Conservation (phyloP, 1,140 invertebrate species). For the Metaphire vulgaris region DNA sequence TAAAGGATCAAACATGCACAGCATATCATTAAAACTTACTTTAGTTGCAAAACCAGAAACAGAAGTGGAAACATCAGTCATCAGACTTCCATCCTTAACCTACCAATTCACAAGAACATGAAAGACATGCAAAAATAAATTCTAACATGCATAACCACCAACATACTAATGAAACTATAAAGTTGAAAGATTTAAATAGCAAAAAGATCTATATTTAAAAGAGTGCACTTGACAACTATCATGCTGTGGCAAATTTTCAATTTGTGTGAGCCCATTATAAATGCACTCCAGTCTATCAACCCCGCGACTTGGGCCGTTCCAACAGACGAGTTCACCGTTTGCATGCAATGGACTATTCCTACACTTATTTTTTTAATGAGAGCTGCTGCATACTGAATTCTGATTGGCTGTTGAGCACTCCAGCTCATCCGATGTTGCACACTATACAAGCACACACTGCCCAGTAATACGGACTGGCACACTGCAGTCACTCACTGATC, state of each 20-base stretch:
- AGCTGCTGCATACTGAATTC: too few relatives aligned
- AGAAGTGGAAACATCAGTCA: conserved; percentile 21
- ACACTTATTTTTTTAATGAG: too few relatives aligned
- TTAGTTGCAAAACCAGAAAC: conserved; percentile 19
- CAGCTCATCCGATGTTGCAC: too few relatives aligned
- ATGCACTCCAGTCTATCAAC: neutral
- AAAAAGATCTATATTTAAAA: neutral
- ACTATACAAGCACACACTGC: too few relatives aligned
- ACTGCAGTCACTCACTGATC: too few relatives aligned
- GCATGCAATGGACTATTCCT: too few relatives aligned
- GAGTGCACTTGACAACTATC: neutral
- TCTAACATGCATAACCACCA: neutral
- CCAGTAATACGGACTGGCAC: too few relatives aligned
- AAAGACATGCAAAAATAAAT: neutral
- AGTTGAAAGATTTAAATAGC: neutral
- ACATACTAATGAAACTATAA: neutral
- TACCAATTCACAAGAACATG: neutral
- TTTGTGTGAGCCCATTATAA: too few relatives aligned
- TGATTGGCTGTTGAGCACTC: too few relatives aligned
- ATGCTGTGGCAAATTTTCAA: too few relatives aligned
- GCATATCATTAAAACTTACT: conserved; percentile 6
- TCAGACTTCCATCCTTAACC: conserved; percentile 20
- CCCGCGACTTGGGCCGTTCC: neutral
- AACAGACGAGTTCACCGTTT: neutral
- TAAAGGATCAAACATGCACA: neutral